Base-by-base conservation (phyloP, 2,113 vertebrate species). In the Pontoporia blainvillei region DNA sequence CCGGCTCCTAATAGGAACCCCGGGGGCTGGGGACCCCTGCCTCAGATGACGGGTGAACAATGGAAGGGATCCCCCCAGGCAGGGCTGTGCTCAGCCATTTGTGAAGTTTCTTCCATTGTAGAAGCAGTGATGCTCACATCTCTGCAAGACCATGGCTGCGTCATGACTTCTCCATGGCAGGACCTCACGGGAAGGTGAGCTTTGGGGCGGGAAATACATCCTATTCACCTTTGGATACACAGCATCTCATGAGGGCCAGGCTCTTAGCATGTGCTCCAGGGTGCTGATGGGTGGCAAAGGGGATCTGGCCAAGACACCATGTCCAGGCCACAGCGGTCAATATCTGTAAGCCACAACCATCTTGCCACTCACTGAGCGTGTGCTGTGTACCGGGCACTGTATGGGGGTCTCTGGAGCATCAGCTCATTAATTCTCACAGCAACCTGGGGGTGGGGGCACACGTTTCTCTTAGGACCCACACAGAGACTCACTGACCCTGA, bases 341-440 rank as follows among this genome's bases (percentile, higher is more conserved):
- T 12, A 14, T 0, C 27, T 6, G 3, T 9, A 23, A 18, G 14
- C 8, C 34, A 2, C 8, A 2, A 17, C 5, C 15, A 2, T 25
- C 75, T 25, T 1, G 25, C 18, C 15, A 0, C 64, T 18, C 34
- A 15, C 1, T 17, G 29, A 39, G 29, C 3, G 1, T 1, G 25
- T 0, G 2, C 3, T 18, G 12, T 27, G 4, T 0, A 1, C 25
- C 0, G 0, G 29, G n/a, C 59, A 27, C 17, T 1, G 1, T 7
- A 0, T 4, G 3, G 29, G 62, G 4, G 3, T 13, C 62, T 52
- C n/a, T 13, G 27, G 25, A 10, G 44, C 4, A 14, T 27, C 12
- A 17, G 31, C 9, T 59, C 34, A 1, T 7, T 21, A 5, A 2
- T 3, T 20, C 44, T 61, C 62, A 21, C 5, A 0, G 2, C 12